Evolutionary conservation across 35 echinoderm and acorn worm genomes (phyloP), one percentile per base, ranked within the genome.

Genomic region (Strongylocentrotus purpuratus): DNA sequence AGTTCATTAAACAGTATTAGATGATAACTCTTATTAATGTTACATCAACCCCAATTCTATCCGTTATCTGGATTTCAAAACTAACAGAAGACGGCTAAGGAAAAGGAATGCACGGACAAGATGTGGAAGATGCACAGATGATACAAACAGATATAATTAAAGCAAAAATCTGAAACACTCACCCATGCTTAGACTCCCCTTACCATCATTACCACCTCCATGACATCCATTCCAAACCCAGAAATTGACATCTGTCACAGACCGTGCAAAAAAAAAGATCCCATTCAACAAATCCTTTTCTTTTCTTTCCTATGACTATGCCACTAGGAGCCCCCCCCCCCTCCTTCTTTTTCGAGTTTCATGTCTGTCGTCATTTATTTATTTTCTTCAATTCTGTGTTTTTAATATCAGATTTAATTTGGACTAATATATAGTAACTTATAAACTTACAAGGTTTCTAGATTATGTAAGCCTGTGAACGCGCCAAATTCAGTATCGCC

Each of bases 381-480:
- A 41, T 55, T 55, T 9, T 55, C 14, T 0, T 55, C 14, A 55
- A 33, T 86, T 10, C 4, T 2, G 86, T 33, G 33, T 31, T 10
- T 10, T 86, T 41, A 3, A 18, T 86, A 33, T 86, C 86, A 9
- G 7, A 1, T 31, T 10, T 2, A 0, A 31, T 86, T 86, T 10
- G 9, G 17, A 86, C 33, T 86, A 86, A 86, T 31, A 86, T 18
- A 88, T 33, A 46, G 2, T 12, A 35, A n/a, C 13, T 9, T 32
- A 5, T 47, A 85, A 5, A 96, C 96, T 95, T 71, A 96, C 96
- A 96, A 48, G 5, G 85, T 33, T 22, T 70, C 25, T 31, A 96
- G 85, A 35, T 91, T 94, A 11, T 94, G 52, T 78, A 96, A 94
- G 11, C 96, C 94, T 6, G 59, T 35, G 70, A 96, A 95, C 14